Percentiles rank a stretch among this genome's conserved stretches.
phyloP scores from a whole-genome alignment of 2,888 invertebrate species.

The Ariolimax columbianus region DNA sequence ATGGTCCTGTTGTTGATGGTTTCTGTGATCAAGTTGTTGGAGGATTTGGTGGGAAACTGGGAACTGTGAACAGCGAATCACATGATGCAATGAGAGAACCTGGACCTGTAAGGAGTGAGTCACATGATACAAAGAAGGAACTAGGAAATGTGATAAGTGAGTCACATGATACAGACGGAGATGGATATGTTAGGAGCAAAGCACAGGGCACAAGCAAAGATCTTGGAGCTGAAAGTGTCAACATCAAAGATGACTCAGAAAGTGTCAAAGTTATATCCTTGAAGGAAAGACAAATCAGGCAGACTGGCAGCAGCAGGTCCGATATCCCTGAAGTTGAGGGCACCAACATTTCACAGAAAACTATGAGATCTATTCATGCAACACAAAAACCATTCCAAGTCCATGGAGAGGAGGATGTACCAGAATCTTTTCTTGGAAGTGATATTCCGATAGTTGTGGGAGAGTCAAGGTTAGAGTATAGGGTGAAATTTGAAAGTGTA shows the following conservation, averaged over 20 bases:
- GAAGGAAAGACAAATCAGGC: not conserved
- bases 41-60: not conserved
- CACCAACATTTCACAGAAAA: not conserved
- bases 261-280: not conserved
- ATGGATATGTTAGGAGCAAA: not conserved
- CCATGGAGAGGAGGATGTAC: constrained; percentile 2
- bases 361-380: not conserved
- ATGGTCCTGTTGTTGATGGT: not conserved
- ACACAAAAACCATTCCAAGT: not conserved
- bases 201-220: not conserved
- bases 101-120: too few relatives aligned
- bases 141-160: too few relatives aligned
- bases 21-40: not conserved
- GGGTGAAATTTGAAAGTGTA: constrained; percentile 48
- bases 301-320: not conserved
- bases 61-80: not conserved
- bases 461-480: constrained; percentile 30
- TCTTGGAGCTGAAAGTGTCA: not conserved
- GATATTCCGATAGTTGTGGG: not conserved
- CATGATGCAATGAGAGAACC: not conserved
- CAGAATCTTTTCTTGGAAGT: constrained; percentile 4
- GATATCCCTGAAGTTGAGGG: not conserved
- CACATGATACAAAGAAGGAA: too few relatives aligned
- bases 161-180: too few relatives aligned
- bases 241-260: not conserved